These are phyloP conservation scores for Allophyes oxyacanthae DNA, from an alignment of 2,888 invertebrate genomes.

Conservation along the genomic window DNA sequence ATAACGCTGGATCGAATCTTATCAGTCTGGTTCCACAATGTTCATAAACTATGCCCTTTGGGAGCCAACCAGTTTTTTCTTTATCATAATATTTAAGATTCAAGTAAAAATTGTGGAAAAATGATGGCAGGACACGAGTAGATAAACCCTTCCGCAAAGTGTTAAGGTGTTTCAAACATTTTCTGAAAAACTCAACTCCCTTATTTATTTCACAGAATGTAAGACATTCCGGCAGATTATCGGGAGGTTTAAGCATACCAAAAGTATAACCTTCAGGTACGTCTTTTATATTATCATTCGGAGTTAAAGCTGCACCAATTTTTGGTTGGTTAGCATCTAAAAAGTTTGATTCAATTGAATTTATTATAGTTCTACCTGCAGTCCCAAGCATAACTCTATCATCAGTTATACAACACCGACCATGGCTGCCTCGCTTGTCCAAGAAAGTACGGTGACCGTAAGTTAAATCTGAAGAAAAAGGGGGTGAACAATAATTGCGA, in stretches of 20 bases:
- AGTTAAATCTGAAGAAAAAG: slow-evolving; percentile 78
- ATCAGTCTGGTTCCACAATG: slow-evolving; percentile 79
- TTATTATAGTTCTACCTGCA: slow-evolving; percentile 70
- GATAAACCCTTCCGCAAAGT: slow-evolving; percentile 73
- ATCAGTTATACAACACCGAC: slow-evolving; percentile 81
- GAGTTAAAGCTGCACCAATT: slow-evolving; percentile 79
- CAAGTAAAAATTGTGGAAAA: slow-evolving; percentile 73
- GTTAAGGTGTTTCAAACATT: slow-evolving; percentile 84
- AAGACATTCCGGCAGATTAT: slow-evolving; percentile 83
- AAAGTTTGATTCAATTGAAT: slow-evolving; percentile 79
- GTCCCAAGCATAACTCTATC: slow-evolving; percentile 75
- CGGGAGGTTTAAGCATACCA: slow-evolving; percentile 80
- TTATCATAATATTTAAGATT: slow-evolving; percentile 74
- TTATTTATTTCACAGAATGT: slow-evolving; percentile 72
- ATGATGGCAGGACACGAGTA: slow-evolving; percentile 69
- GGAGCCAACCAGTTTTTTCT: slow-evolving; percentile 82
- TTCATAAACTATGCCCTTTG: slow-evolving; percentile 78
- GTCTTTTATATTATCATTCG: slow-evolving; percentile 82
- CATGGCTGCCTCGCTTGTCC: slow-evolving; percentile 84
- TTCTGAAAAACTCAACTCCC: slow-evolving; percentile 75
- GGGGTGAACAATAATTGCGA: slow-evolving; percentile 76
- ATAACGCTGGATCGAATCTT: slow-evolving; percentile 79
- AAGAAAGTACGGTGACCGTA: slow-evolving; percentile 80
- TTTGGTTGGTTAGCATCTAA: slow-evolving; percentile 70
- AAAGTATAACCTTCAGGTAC: slow-evolving; percentile 84